Base-by-base conservation (phyloP, 1,140 invertebrate genomes). In the Drosophila serrata region DNA sequence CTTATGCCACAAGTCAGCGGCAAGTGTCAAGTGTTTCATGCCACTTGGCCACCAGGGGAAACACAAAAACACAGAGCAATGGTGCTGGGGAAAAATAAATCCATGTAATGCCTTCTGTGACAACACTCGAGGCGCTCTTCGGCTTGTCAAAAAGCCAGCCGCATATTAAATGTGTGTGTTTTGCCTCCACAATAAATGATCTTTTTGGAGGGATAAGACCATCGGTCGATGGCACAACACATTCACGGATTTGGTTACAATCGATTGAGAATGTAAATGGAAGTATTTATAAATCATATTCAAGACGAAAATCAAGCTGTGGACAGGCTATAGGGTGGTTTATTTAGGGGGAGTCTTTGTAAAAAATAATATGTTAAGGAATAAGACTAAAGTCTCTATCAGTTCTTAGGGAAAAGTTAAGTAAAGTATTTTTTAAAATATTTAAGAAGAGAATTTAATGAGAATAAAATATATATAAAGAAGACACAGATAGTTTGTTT, bases 21-120 rank as follows among this genome's bases (percentile, higher is more conserved):
- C 80, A 88, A 87, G 84, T 87, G 84, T 87, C 84, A 87, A 87
- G 84, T 87, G 84, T 78, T 73, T 82, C 73, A 76, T 87, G 79
- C 75, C 79, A 87, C 76, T 86, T 79, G 84, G 82, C 68, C 67
- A 63, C 81, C 68, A 35, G 59, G 60, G 57, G 24, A 29, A 37
- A 39, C n/a, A 19, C 12, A 51, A 29, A n/a, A 53, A 22, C n/a
- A 53, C 45, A 12, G 42, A 11, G 43, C 22, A 15, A 24, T 24
- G 13, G 12, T 33, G 24, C 12, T 24, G 19, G 8, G 29, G 31
- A 53, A 72, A 59, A 72, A 72, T 58, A 72, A 87, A 80, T 80
- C 79, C 65, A 70, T 87, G 75, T 79, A 87, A 87, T 87, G 82
- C 76, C 64, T 43, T 79, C 60, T 84, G 84, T 78, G 84, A 87